Conservation (phyloP, 1,140 invertebrate genomes). For the Lordiphosa stackelbergi region DNA sequence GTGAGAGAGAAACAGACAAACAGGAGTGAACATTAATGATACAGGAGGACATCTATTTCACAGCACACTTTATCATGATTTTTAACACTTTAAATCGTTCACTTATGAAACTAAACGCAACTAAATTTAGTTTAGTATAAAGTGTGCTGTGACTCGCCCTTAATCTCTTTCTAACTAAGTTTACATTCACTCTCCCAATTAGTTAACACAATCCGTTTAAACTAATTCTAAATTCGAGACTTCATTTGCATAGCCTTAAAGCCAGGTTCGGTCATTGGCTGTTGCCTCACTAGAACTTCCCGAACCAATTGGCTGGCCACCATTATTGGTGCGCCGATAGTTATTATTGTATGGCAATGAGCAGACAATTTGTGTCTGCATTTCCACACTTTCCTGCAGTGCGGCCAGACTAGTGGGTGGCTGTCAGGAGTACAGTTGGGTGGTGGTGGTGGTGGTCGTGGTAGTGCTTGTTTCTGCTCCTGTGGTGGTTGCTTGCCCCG, state of each 20-base stretch:
- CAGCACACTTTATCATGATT: too few relatives aligned
- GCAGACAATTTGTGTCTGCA: conserved; percentile 48
- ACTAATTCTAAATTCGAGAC: conserved; percentile 59
- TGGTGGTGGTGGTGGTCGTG: conserved; percentile 43
- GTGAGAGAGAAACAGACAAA: too few relatives aligned
- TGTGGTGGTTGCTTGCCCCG: conserved; percentile 5
- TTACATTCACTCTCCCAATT: not conserved
- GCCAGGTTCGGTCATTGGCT: conserved; percentile 67
- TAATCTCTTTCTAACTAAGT: not conserved
- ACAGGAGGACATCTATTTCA: too few relatives aligned
- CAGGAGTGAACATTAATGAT: too few relatives aligned
- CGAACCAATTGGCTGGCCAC: not conserved
- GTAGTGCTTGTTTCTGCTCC: not conserved
- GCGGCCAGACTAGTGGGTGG: conserved; percentile 10
- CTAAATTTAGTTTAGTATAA: too few relatives aligned
- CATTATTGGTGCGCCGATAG: conserved; percentile 45
- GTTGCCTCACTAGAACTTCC: conserved; percentile 12
- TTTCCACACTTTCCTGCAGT: conserved; percentile 34
- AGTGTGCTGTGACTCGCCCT: not conserved
- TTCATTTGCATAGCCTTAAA: conserved; percentile 40
- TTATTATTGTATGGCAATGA: conserved; percentile 54
- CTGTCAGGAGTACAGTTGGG: conserved; percentile 59
- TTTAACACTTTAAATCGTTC: too few relatives aligned
- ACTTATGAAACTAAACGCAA: too few relatives aligned
- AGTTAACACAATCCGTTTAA: conserved; percentile 1